Percentiles rank a stretch among this genome's conserved stretches.
These are phyloP conservation scores for Marmota flaviventris DNA, from an alignment of 2,113 vertebrate genomes.

Conservation along the genomic window DNA sequence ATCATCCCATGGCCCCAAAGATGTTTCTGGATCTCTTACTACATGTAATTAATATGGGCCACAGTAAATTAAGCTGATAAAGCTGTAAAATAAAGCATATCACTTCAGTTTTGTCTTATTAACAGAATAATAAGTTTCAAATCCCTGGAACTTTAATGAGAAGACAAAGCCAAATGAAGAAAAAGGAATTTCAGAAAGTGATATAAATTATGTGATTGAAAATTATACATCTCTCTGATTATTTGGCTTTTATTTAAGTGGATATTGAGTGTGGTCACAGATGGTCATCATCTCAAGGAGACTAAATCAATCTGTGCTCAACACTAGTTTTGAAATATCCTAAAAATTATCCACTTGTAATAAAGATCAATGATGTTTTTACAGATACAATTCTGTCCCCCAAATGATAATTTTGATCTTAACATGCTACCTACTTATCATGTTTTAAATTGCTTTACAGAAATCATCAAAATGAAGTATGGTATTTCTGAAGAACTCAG, in stretches of 20 bases:
- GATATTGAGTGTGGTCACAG: slow-evolving; percentile 51
- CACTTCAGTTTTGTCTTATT: slow-evolving; percentile 55
- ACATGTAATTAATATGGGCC: slow-evolving; percentile 43
- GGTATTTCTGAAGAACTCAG: slow-evolving; percentile 76
- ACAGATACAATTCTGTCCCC: slow-evolving; percentile 37
- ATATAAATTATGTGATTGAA: slow-evolving; percentile 62
- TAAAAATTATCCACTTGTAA: slow-evolving; percentile 67
- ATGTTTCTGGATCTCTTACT: slow-evolving; percentile 48
- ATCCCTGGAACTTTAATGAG: slow-evolving; percentile 62
- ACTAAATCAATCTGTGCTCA: slow-evolving; percentile 32
- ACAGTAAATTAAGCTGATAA: slow-evolving; percentile 63
- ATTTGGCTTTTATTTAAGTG: slow-evolving; percentile 69
- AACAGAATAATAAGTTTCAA: slow-evolving; percentile 68
- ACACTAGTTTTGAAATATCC: slow-evolving; percentile 65
- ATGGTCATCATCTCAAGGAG: slow-evolving; percentile 58
- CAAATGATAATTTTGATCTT: slow-evolving; percentile 67
- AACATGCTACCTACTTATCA: slow-evolving; percentile 53
- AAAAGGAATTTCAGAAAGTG: slow-evolving; percentile 59
- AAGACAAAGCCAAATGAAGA: slow-evolving; percentile 68
- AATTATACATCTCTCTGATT: slow-evolving; percentile 35
- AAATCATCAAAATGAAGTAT: slow-evolving; percentile 65
- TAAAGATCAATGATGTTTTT: slow-evolving; percentile 61
- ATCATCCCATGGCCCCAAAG: slow-evolving; percentile 23
- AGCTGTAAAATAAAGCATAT: slow-evolving; percentile 47
- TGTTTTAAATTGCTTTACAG: slow-evolving; percentile 49